A percentile compares a stretch with the other conserved stretches of the same genome.
These are phyloP conservation scores for Myiotriccus ornatus DNA, from an alignment of 2,797 vertebrate species.

Conservation along the genomic window DNA sequence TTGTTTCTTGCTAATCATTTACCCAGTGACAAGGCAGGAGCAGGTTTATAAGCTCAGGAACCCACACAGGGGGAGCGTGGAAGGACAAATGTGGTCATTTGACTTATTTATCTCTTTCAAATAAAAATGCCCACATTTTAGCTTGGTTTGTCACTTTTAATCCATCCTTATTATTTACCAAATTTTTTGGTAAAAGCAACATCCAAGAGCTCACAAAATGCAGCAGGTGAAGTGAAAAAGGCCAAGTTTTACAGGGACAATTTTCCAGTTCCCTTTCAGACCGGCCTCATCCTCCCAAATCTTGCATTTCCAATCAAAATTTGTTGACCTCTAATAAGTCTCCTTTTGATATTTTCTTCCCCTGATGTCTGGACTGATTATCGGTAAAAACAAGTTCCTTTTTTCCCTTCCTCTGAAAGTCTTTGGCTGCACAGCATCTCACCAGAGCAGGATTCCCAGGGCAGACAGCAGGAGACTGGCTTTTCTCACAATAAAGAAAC, in stretches of 20 bases:
- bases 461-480: not conserved
- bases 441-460: not conserved
- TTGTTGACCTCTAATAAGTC: not conserved
- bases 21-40: not conserved
- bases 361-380: not conserved
- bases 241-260: not conserved
- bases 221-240: not conserved
- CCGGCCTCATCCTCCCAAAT: not conserved
- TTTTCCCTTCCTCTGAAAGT: not conserved
- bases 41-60: not conserved
- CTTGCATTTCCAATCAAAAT: not conserved
- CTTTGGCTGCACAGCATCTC: not conserved
- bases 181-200: not conserved
- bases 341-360: not conserved
- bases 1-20: not conserved
- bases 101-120: too few species aligned
- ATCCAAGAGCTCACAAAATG: not conserved
- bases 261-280: not conserved
- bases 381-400: not conserved
- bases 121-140: too few species aligned
- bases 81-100: not conserved
- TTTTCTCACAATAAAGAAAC: not conserved
- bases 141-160: too few species aligned
- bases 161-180: too few species aligned
- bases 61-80: accelerated